phyloP scores from a whole-genome alignment of 2,888 invertebrate genomes.

The Apotomis betuletana region DNA sequence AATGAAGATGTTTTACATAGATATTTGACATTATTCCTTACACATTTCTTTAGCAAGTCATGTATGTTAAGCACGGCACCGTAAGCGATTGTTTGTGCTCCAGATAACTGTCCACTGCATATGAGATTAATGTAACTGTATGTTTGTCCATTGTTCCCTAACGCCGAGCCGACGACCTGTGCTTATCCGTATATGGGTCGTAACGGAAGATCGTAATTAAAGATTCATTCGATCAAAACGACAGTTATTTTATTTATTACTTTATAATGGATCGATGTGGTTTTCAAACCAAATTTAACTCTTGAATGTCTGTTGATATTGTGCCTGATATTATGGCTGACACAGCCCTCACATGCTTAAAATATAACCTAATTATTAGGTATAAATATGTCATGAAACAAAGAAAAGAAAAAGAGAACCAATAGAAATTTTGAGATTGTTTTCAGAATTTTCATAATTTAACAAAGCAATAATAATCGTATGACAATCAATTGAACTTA shows the following conservation, averaged over 20 bases:
- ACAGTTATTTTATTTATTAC: not conserved
- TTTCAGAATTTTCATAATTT: no score
- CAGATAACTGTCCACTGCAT: conserved; percentile 22
- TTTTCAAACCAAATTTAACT: no score
- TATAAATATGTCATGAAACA: no score
- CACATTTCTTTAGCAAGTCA: conserved; percentile 12
- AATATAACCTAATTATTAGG: no score
- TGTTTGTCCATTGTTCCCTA: conserved; percentile 29
- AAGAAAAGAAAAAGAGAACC: no score
- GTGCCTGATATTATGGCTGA: no score
- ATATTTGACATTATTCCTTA: not conserved
- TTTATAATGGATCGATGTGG: no score
- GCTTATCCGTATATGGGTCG: conserved; percentile 9
- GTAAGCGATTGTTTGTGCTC: conserved; percentile 31
- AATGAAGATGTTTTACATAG: not conserved
- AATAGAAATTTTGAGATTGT: no score
- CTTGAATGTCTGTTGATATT: no score
- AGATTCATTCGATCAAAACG: not conserved
- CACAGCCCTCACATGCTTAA: no score
- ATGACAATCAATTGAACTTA: no score
- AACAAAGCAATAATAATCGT: no score
- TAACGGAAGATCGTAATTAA: conserved; percentile 12
- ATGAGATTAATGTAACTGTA: conserved; percentile 35
- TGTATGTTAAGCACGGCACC: conserved; percentile 9
- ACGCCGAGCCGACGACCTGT: conserved; percentile 7